Evolutionary conservation across 2,797 vertebrate genomes (phyloP).

Genomic region (Smutsia temminckii): DNA sequence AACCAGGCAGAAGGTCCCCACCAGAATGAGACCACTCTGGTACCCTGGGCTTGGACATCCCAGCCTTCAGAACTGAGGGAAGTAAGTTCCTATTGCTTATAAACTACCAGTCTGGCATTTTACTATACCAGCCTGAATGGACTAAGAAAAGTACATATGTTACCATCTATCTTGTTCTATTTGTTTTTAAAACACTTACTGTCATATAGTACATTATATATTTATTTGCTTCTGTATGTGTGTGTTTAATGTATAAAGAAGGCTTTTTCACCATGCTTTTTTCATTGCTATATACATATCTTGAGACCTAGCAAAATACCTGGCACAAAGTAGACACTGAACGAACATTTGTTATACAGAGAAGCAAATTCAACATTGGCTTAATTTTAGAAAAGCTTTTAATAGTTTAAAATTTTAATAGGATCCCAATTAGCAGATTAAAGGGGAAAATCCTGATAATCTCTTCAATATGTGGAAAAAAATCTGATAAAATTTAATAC

Average conservation of each 20-base stretch:
- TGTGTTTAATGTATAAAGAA: background rate
- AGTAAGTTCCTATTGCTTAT: background rate
- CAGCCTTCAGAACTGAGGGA: background rate
- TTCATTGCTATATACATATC: background rate
- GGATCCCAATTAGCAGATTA: background rate
- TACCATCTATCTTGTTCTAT: background rate
- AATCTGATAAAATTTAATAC: background rate
- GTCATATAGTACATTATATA: background rate
- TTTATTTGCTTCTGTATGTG: background rate
- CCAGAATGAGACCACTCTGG: background rate
- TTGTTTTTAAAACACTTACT: background rate
- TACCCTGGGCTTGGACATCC: background rate
- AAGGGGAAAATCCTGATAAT: background rate
- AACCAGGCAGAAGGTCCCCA: background rate
- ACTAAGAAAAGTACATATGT: background rate
- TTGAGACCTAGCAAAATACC: background rate
- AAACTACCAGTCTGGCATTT: background rate
- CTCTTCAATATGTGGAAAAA: background rate
- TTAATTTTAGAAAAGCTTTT: constrained; percentile 27
- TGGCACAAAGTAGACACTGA: background rate
- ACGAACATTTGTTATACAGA: background rate
- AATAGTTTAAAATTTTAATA: background rate
- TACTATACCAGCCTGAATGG: background rate
- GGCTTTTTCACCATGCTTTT: background rate
- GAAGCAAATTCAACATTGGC: background rate